Evolutionary conservation across 2,888 invertebrate species (phyloP), one percentile per base, ranked within the genome.

Genomic region (Agonum fuliginosum): DNA sequence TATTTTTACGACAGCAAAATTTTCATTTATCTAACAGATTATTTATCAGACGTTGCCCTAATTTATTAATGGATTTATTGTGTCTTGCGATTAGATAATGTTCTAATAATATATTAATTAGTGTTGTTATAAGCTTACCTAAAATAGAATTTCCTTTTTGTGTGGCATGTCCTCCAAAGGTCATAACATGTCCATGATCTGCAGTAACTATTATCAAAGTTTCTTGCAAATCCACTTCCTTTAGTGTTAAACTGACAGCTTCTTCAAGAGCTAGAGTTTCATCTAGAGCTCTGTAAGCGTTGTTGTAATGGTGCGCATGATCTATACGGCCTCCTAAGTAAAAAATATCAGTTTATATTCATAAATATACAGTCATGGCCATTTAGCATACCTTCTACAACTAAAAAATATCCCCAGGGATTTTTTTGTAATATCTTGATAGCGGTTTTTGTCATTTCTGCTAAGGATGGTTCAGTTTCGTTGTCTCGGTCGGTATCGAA

Each of bases 171-270:
- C 92, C 92, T 80, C 91, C 91, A 17, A 92, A 87, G 3, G 91
- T 90, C 65, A 92, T 88, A 0, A 90, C 84, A 83, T 92, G 91
- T 1, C 91, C 91, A 82, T 92, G 92, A 84, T 92, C 92, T 0
- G 91, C 91, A 0, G 92, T 92, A 0, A 92, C 93, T 30, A 94
- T 85, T 4, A 93, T 88, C 24, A 94, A 84, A 0, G 94, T 93
- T 78, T 94, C 92, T 0, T 89, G 84, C 76, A 85, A 58, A 83
- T 89, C 83, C 0, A 88, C 87, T 46, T 85, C 82, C 10, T 88
- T 84, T 24, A 89, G 54, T 0, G 92, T 92, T 0, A 86, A 87
- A 78, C 87, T 83, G 6, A 75, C 75, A 30, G 75, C 75, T 51
- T 75, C 51, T 67, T 75, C 75, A 43, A 75, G 34, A 1, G 91